Evolutionary conservation across 2,113 vertebrate species (phyloP), one percentile per base, ranked within the genome.

Genomic region (Microtus richardsoni): DNA sequence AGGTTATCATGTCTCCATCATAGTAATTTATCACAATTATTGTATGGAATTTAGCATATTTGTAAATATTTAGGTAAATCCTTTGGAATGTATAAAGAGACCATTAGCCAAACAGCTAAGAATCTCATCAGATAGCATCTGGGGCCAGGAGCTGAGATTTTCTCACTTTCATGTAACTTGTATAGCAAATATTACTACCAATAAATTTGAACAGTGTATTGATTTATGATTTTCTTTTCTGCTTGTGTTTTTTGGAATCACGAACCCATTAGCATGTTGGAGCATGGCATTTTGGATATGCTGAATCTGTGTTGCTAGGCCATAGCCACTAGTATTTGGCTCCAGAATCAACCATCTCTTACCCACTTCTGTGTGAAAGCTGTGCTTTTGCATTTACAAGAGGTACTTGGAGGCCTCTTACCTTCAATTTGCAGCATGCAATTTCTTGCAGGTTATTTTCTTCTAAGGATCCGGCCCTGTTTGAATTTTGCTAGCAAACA

Each of bases 401-500:
- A 41, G 7, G 7, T 0, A 47, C 7, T 64, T 41, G 64, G 60
- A 93, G 36, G 3, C 5, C 8, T 58, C 16, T 41, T 16, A 47
- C n/a, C 39, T 22, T 4, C 8, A 52, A 26, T 66, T 64, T 54
- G 11, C 30, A 80, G 19, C 14, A n/a, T 0, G 58, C 2, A 77
- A 28, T 2, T 44, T 74, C 24, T 94, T 41, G 49, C 5, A 70
- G 0, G 1, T 36, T 28, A n/a, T 66, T 88, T 84, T 52, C 0
- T 78, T 92, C n/a, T 24, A 92, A 86, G n/a, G 78, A 21, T 2
- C n/a, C 2, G 11, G 8, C 9, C 82, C 22, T 73, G 19, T 87
- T 24, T 86, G 68, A 88, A 64, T 83, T 89, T 93, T 73, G 86
- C 71, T 71, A 89, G n/a, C 49, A 83, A 83, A 75, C 6, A 52